Percentiles rank a stretch among this genome's conserved stretches.
phyloP scores from a whole-genome alignment of 2,113 vertebrate species.

The Caracal caracal region DNA sequence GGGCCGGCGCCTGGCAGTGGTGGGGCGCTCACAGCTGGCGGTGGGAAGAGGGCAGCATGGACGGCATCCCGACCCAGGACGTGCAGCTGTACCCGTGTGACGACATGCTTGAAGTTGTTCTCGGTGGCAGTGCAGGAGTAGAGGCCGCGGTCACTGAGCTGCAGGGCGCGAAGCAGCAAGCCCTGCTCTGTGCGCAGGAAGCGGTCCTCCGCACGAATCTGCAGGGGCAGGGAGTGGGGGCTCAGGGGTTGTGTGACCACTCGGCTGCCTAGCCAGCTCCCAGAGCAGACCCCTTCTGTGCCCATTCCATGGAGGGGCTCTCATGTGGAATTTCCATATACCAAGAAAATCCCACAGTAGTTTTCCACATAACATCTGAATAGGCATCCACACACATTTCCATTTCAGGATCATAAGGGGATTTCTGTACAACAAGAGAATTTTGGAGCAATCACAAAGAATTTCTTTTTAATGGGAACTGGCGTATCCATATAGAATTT shows the following conservation, averaged over 20 bases:
- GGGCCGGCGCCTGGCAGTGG: constrained; percentile 10
- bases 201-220: constrained; percentile 96
- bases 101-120: constrained; percentile 98
- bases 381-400: neutral
- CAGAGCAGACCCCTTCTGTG: neutral
- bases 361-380: neutral
- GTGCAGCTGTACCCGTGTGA: constrained; percentile 94
- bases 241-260: constrained; percentile 15
- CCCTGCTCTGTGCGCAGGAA: constrained; percentile 95
- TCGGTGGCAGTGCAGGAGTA: constrained; percentile 98
- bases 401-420: neutral
- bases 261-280: neutral
- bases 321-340: neutral
- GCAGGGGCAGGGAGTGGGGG: neutral
- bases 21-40: constrained; percentile 80
- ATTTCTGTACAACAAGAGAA: neutral
- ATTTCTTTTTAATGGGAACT: constrained; percentile 37
- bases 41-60: constrained; percentile 92
- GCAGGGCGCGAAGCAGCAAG: constrained; percentile 94
- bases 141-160: constrained; percentile 92
- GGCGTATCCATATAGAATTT: neutral
- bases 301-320: neutral
- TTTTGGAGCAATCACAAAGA: neutral
- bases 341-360: neutral
- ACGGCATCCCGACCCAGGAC: constrained; percentile 93